These are phyloP conservation scores for Trichacis sp. DNA, from an alignment of 2,888 invertebrate genomes.

Conservation along the genomic window DNA sequence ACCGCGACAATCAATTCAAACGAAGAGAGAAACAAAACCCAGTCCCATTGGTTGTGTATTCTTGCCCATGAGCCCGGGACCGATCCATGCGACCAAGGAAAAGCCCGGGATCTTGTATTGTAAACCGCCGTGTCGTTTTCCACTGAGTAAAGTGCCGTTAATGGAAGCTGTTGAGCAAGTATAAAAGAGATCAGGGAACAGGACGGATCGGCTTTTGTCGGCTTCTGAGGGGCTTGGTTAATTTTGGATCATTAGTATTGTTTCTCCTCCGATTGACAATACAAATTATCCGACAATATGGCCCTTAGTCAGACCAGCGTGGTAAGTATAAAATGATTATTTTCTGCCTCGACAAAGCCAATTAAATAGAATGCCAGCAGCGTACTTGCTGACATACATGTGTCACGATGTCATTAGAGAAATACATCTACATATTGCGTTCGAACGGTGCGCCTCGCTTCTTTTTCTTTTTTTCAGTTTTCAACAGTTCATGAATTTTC, in stretches of 20 bases:
- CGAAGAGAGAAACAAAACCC: too few relatives aligned
- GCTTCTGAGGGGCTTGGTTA: slow-evolving; percentile 61
- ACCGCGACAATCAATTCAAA: too few relatives aligned
- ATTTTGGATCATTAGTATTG: slow-evolving; percentile 63
- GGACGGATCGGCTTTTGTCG: slow-evolving; percentile 55
- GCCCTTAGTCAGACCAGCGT: slow-evolving; percentile 81
- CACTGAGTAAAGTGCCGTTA: slow-evolving; percentile 28
- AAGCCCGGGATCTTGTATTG: too few relatives aligned
- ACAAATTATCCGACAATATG: slow-evolving; percentile 70
- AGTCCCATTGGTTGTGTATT: too few relatives aligned
- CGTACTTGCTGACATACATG: slow-evolving; percentile 28
- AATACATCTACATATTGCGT: neutral
- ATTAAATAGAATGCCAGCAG: slow-evolving; percentile 26
- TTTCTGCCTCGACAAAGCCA: slow-evolving; percentile 27
- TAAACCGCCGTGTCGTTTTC: too few relatives aligned
- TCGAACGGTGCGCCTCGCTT: neutral
- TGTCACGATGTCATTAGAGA: slow-evolving; percentile 22
- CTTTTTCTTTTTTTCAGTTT: too few relatives aligned
- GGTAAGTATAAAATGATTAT: slow-evolving; percentile 68
- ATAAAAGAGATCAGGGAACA: slow-evolving; percentile 65
- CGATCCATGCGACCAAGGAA: too few relatives aligned
- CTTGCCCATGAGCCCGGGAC: too few relatives aligned
- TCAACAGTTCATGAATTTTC: too few relatives aligned
- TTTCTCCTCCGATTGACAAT: slow-evolving; percentile 62
- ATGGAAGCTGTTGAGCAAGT: slow-evolving; percentile 65